phyloP scores from a whole-genome alignment of 2,113 vertebrate species.

The Octodon degus region DNA sequence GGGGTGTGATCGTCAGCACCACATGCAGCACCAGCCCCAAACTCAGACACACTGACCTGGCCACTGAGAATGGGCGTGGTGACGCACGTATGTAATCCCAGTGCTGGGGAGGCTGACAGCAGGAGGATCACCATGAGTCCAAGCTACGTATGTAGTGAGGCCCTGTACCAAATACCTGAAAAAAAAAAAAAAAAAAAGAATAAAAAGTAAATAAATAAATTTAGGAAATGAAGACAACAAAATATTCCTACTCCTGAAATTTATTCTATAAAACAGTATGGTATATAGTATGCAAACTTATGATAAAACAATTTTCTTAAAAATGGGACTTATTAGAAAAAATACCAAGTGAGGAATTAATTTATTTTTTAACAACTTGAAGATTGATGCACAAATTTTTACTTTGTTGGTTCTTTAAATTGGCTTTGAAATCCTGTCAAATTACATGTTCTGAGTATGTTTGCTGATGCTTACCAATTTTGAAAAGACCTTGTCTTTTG shows the following conservation, averaged over 20 bases:
- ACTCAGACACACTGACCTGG: too few relatives aligned
- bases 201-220: not conserved
- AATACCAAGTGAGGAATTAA: not conserved
- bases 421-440: conserved; percentile 37
- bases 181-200: too few relatives aligned
- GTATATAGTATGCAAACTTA: not conserved
- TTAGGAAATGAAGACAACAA: conserved; percentile 10
- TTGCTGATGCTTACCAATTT: not conserved
- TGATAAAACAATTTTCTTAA: not conserved
- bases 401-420: not conserved
- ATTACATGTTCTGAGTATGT: not conserved
- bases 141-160: too few relatives aligned
- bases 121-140: too few relatives aligned
- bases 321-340: not conserved
- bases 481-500: not conserved
- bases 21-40: too few relatives aligned
- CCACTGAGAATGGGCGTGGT: too few relatives aligned
- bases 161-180: too few relatives aligned
- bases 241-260: not conserved
- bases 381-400: not conserved
- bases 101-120: too few relatives aligned
- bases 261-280: not conserved
- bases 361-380: not conserved
- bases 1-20: too few relatives aligned
- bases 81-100: too few relatives aligned